Evolutionary conservation across 2,888 invertebrate genomes (phyloP).

Genomic region (Spicauda simplicius): DNA sequence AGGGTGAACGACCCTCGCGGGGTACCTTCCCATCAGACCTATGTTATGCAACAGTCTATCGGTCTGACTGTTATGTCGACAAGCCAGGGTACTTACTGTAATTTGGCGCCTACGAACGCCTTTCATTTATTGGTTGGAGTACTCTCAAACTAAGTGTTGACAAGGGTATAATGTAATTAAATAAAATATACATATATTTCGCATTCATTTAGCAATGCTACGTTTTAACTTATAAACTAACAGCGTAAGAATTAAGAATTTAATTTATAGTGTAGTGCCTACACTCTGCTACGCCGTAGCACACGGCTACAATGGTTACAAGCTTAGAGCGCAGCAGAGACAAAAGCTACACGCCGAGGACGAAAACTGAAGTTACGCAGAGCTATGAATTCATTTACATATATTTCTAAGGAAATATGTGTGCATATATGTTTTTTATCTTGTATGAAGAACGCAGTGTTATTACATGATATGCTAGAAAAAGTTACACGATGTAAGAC

Average conservation of each 20-base stretch:
- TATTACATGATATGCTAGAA: too few species aligned
- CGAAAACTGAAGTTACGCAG: neutral
- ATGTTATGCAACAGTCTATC: constrained; percentile 57
- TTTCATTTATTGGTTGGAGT: constrained; percentile 10
- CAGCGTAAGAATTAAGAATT: neutral
- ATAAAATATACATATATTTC: too few species aligned
- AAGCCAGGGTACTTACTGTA: constrained; percentile 38
- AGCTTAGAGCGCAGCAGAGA: neutral
- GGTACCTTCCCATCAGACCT: constrained; percentile 41
- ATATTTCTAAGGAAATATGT: neutral
- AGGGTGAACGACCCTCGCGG: constrained; percentile 66
- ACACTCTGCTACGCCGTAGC: constrained; percentile 25
- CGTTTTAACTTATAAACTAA: neutral
- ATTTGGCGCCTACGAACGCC: constrained; percentile 20
- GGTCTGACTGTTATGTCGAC: constrained; percentile 52
- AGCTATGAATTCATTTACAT: neutral
- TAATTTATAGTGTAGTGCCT: neutral
- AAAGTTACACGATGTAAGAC: too few species aligned
- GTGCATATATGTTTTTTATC: neutral
- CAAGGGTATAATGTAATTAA: constrained; percentile 9
- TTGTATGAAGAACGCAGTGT: too few species aligned
- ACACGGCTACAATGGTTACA: constrained; percentile 15
- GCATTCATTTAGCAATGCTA: neutral
- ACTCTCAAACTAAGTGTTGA: constrained; percentile 2
- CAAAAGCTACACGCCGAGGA: constrained; percentile 1